These are phyloP conservation scores for Myotis brandtii DNA, from an alignment of 2,113 vertebrate species.

Conservation along the genomic window DNA sequence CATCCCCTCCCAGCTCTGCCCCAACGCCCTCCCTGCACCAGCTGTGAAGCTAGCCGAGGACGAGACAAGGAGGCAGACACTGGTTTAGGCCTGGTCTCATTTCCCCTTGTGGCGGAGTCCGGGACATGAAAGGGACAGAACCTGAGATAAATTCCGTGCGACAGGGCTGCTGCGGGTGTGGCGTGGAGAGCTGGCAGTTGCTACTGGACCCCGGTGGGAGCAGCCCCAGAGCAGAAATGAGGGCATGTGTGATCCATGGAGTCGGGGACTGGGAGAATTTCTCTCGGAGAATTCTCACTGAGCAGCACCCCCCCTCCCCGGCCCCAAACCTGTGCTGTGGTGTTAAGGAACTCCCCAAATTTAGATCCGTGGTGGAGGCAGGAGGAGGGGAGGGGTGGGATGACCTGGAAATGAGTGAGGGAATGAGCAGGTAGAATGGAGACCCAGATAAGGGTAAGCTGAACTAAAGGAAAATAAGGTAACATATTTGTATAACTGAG, in stretches of 20 bases:
- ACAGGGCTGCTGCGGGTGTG: background rate
- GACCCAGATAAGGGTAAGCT: background rate
- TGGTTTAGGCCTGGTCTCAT: background rate
- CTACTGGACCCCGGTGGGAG: background rate
- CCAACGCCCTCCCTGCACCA: no score
- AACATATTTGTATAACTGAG: background rate
- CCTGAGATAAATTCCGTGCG: background rate
- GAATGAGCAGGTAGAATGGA: background rate
- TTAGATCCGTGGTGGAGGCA: constrained; percentile 12
- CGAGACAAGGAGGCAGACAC: background rate
- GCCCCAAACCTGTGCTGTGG: no score
- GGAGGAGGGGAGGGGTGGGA: background rate
- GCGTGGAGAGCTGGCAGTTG: background rate
- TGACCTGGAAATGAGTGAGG: constrained; percentile 45
- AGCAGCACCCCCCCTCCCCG: background rate
- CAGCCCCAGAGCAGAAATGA: background rate
- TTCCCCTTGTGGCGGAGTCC: background rate
- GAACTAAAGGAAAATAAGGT: background rate
- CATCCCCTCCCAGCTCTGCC: background rate
- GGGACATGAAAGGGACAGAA: background rate
- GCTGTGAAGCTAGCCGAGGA: background rate
- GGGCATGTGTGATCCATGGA: background rate
- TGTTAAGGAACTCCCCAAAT: constrained; percentile 41
- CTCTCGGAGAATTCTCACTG: background rate
- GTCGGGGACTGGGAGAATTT: background rate